Base-by-base conservation (phyloP, 2,797 vertebrate genomes). In the Tolypeutes matacus region DNA sequence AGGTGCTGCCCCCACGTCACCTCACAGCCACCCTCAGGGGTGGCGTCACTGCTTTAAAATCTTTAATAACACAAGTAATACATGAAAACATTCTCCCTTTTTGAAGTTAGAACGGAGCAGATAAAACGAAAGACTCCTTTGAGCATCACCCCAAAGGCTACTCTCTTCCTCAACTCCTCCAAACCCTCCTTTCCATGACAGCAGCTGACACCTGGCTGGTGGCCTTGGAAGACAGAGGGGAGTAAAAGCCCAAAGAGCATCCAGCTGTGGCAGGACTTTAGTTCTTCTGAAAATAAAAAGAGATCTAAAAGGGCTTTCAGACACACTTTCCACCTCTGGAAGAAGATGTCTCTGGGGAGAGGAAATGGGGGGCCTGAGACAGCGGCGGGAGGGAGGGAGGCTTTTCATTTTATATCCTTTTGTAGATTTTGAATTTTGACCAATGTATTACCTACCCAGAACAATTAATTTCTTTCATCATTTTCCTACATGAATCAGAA, bases 171-270 rank as follows among this genome's bases (percentile, higher is more conserved):
- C 7, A 0, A 27, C 60, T 87, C 91, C 87, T 83, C 75, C 80
- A 80, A 53, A 7, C 7, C 49, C 70, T 80, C 78, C 89, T 58
- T 49, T 42, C 73, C 5, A 8, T 1, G 1, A 56, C 20, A 21
- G 42, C 86, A 86, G 80, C 78, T 73, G 76, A 42, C 49, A 90
- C 82, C 94, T 76, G 67, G 86, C 64, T 39, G 21, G 15, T 29
- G 51, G 62, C 84, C 93, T 81, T 91, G 46, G n/a, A 36, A 21
- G 31, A 10, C 1, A 36, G 9, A 81, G 25, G 76, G 23, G 83
- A 18, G 70, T 60, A 56, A 89, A 49, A 93, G 58, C 34, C 39
- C 53, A 34, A 36, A 56, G 29, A n/a, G 23, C 82, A 46, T 5
- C 46, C 65, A 84, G 87, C 60, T 56, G 56, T 18, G 92, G 49